Percentiles rank a stretch among this genome's conserved stretches.
These are phyloP conservation scores for Chelonus formosanus DNA, from an alignment of 2,888 invertebrate genomes.

Conservation along the genomic window DNA sequence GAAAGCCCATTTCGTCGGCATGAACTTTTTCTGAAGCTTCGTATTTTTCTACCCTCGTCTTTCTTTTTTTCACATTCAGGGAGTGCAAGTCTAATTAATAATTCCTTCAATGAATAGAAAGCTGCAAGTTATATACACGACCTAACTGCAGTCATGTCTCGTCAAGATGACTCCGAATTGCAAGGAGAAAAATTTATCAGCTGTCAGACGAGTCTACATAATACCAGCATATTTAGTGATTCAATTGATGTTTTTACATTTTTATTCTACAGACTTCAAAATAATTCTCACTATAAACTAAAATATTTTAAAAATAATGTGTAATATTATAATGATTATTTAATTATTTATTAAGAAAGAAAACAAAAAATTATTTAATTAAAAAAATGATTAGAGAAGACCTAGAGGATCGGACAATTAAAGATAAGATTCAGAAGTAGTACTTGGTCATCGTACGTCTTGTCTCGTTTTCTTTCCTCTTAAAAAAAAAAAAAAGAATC, in stretches of 20 bases:
- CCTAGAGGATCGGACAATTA: slow-evolving; percentile 17
- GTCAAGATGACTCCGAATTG: slow-evolving; percentile 2
- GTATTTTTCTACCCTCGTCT: slow-evolving; percentile 7
- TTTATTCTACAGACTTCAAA: too few relatives aligned
- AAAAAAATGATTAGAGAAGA: slow-evolving; percentile 14
- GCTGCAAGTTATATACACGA: slow-evolving; percentile 1
- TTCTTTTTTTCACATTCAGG: slow-evolving; percentile 20
- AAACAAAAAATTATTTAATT: not conserved
- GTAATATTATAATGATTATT: not conserved
- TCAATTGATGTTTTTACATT: not conserved
- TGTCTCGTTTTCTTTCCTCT: slow-evolving; percentile 33
- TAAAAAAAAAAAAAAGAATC: slow-evolving; percentile 19
- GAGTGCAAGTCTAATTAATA: slow-evolving; percentile 30
- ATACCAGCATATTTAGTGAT: not conserved
- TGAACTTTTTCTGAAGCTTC: slow-evolving; percentile 10
- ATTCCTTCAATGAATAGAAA: slow-evolving; percentile 25
- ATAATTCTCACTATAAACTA: too few relatives aligned
- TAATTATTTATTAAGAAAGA: not conserved
- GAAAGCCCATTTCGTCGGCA: not conserved
- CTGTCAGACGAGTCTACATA: slow-evolving; percentile 18
- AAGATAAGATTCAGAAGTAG: slow-evolving; percentile 15
- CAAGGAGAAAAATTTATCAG: slow-evolving; percentile 24
- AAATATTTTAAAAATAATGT: not conserved
- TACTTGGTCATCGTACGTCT: slow-evolving; percentile 11
- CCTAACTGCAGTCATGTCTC: slow-evolving; percentile 9